A percentile compares a stretch with the other conserved stretches of the same genome.
Conservation (phyloP, 2,797 vertebrate genomes). For the Meriones psammophilus region DNA sequence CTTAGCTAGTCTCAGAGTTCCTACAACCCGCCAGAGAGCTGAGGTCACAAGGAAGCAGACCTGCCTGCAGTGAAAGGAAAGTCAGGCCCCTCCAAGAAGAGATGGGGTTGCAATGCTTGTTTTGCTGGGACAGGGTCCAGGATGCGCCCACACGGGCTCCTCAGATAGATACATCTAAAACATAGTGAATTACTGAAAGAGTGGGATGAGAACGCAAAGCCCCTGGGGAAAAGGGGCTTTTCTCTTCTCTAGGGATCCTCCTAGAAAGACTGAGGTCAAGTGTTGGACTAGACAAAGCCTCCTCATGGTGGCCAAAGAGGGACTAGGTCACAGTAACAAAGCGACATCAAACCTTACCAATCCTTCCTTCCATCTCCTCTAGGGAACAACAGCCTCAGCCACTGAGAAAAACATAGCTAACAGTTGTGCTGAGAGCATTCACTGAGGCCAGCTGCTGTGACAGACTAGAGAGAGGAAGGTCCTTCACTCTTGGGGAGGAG, state of each 20-base stretch:
- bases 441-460: neutral
- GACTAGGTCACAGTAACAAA: neutral
- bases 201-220: neutral
- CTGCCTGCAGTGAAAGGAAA: neutral
- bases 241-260: neutral
- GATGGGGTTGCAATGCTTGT: neutral
- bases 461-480: neutral
- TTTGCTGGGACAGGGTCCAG: neutral
- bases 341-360: neutral
- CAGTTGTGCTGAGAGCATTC: neutral
- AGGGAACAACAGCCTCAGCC: neutral
- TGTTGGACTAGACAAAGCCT: neutral
- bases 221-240: neutral
- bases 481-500: neutral
- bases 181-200: neutral
- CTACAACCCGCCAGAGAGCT: neutral
- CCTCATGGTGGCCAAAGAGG: neutral
- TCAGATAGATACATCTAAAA: slow-evolving; percentile 7
- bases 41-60: neutral
- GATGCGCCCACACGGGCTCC: neutral
- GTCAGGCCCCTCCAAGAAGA: neutral
- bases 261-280: neutral
- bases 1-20: neutral
- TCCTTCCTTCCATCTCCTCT: neutral
- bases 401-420: neutral